Conservation (phyloP, 1,140 invertebrate species). For the Scaptomyza pallida region DNA sequence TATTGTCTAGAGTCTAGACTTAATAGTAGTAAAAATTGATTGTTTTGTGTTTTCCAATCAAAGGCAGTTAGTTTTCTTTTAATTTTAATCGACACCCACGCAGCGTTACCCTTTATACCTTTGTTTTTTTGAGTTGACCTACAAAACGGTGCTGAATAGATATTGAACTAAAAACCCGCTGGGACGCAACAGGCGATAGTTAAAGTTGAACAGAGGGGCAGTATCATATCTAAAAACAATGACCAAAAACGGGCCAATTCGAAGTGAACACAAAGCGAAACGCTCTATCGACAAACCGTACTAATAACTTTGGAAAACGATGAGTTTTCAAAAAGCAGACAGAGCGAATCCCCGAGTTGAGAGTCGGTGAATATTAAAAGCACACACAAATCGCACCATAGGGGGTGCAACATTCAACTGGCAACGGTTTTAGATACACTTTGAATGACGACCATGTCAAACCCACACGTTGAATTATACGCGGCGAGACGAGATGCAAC, state of each 20-base stretch:
- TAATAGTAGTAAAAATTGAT: neutral
- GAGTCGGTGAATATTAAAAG: conserved; percentile 77
- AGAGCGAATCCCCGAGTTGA: neutral
- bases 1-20: neutral
- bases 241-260: conserved; percentile 31
- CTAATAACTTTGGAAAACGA: conserved; percentile 76
- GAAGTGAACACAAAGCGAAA: conserved; percentile 20
- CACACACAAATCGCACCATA: conserved; percentile 74
- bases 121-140: conserved; percentile 55
- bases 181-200: conserved; percentile 65
- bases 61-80: neutral
- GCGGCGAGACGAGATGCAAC: conserved; percentile 32
- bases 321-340: conserved; percentile 72
- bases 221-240: conserved; percentile 38
- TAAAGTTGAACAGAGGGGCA: too few species aligned
- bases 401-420: conserved; percentile 51
- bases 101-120: conserved; percentile 9
- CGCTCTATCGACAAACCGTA: conserved; percentile 39
- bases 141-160: conserved; percentile 58
- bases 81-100: conserved; percentile 21
- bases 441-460: conserved; percentile 55
- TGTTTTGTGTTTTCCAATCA: neutral
- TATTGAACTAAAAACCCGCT: conserved; percentile 60
- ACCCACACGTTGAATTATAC: conserved; percentile 69
- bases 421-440: conserved; percentile 13